Evolutionary conservation across 2,888 invertebrate genomes (phyloP).

Genomic region (Abscondita cerata): DNA sequence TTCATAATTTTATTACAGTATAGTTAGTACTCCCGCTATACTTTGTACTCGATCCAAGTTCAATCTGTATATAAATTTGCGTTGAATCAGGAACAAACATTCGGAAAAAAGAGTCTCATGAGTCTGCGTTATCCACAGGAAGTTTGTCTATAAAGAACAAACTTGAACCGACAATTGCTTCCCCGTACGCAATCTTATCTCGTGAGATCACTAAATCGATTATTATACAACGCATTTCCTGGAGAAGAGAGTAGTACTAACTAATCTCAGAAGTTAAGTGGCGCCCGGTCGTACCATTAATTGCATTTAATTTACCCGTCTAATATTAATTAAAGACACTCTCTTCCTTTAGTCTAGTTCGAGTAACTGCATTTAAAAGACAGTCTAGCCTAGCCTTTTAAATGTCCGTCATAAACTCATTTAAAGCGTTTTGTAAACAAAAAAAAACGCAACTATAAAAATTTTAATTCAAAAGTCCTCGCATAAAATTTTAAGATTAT

Average conservation of each 20-base stretch:
- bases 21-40: slow-evolving; percentile 21
- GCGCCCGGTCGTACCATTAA: slow-evolving; percentile 17
- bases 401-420: neutral
- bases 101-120: slow-evolving; percentile 11
- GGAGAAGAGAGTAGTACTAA: slow-evolving; percentile 7
- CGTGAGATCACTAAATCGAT: slow-evolving; percentile 30
- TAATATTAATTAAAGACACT: neutral
- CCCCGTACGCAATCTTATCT: slow-evolving; percentile 35
- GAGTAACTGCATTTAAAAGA: slow-evolving; percentile 22
- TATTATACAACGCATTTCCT: slow-evolving; percentile 26
- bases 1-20: slow-evolving; percentile 34
- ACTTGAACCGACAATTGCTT: slow-evolving; percentile 27
- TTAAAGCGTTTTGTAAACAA: neutral
- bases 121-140: slow-evolving; percentile 29
- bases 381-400: slow-evolving; percentile 17
- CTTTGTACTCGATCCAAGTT: slow-evolving; percentile 29
- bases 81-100: slow-evolving; percentile 21
- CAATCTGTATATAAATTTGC: slow-evolving; percentile 19
- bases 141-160: slow-evolving; percentile 30
- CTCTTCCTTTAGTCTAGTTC: slow-evolving; percentile 19
- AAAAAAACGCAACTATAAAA: too few relatives aligned
- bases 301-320: slow-evolving; percentile 11
- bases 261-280: slow-evolving; percentile 10
- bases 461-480: too few relatives aligned
- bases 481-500: too few relatives aligned